Conservation (phyloP, 2,113 vertebrate species). For the Cyphomyrus plagiostoma region DNA sequence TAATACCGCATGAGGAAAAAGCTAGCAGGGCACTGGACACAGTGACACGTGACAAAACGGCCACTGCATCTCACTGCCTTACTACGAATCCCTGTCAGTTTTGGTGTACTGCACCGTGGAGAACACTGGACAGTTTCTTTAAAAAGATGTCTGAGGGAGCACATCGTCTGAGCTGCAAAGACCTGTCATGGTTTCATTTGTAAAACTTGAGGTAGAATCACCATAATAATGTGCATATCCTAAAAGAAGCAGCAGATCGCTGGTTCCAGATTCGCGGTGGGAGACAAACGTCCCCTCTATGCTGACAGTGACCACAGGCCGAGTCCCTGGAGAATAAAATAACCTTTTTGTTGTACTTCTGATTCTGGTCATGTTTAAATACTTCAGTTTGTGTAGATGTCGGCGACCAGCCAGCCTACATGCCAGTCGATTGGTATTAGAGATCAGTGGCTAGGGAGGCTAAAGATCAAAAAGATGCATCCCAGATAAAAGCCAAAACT, state of each 20-base stretch:
- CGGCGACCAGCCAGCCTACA: not conserved
- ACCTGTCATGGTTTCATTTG: not conserved
- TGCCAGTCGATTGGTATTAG: not conserved
- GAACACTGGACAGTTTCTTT: not conserved
- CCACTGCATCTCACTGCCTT: not conserved
- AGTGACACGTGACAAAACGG: not conserved
- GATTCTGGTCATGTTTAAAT: not conserved
- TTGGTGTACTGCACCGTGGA: not conserved
- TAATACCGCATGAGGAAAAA: not conserved
- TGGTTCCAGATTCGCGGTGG: not conserved
- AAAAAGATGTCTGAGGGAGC: not conserved
- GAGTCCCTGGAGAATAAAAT: not conserved
- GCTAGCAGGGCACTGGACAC: not conserved
- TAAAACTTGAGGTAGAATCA: not conserved
- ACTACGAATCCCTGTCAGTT: not conserved
- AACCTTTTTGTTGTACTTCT: not conserved
- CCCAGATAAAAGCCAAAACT: not conserved
- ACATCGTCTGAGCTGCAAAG: not conserved
- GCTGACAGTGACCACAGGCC: not conserved
- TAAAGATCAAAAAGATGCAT: not conserved
- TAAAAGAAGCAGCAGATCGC: not conserved
- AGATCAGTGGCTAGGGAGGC: not conserved
- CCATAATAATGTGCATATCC: not conserved
- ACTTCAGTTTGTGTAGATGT: not conserved
- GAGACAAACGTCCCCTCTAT: not conserved